A percentile compares a stretch with the other conserved stretches of the same genome.
Evolutionary conservation across 2,113 vertebrate genomes (phyloP).

Genomic region (Melierax canorus): DNA sequence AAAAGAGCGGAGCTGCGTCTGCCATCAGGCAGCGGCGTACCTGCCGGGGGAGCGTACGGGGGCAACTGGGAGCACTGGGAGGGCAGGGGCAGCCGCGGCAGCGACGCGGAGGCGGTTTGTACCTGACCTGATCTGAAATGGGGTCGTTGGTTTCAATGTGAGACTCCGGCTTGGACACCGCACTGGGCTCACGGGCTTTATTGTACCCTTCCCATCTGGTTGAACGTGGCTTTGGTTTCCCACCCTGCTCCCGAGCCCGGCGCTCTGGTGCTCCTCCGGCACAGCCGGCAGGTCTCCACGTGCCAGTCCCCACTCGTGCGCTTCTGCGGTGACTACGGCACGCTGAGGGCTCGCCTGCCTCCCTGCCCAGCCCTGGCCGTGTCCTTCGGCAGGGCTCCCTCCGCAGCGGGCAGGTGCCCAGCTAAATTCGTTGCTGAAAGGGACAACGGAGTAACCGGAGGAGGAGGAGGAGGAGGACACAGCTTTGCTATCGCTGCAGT

Average conservation of each 20-base stretch:
- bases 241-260: background rate
- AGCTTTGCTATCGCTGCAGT: background rate
- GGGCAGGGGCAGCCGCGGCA: background rate
- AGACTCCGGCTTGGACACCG: background rate
- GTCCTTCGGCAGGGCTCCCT: background rate
- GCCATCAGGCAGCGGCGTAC: fast-evolving
- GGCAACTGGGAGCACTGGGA: fast-evolving
- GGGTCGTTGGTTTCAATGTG: background rate
- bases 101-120: fast-evolving
- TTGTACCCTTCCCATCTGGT: background rate
- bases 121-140: background rate
- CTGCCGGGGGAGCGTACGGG: background rate
- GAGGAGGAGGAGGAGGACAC: background rate
- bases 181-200: background rate
- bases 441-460: fast-evolving
- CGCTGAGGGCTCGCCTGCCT: background rate
- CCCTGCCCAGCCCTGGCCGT: background rate
- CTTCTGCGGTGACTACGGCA: background rate
- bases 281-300: background rate
- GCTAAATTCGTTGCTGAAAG: background rate
- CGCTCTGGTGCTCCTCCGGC: background rate
- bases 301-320: fast-evolving
- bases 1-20: background rate
- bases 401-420: too few species aligned
- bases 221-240: background rate